Evolutionary conservation across 2,113 vertebrate genomes (phyloP).

Genomic region (Ahaetulla prasina): DNA sequence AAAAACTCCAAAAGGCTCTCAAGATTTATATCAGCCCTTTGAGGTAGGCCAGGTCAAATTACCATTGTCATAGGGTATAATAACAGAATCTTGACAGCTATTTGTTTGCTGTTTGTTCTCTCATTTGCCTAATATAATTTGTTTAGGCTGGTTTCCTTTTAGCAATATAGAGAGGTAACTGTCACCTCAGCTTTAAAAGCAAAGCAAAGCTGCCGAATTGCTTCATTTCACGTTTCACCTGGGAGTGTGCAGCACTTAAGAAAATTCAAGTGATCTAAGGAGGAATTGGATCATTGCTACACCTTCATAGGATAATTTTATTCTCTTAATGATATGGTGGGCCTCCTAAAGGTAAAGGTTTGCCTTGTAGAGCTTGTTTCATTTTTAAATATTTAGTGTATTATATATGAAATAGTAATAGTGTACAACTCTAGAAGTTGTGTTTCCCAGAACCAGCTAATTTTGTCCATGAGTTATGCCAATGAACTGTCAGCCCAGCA

Average conservation of each 20-base stretch:
- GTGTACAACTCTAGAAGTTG: background rate
- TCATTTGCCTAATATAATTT: background rate
- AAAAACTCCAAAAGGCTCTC: background rate
- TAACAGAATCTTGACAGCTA: background rate
- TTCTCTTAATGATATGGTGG: background rate
- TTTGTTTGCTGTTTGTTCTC: background rate
- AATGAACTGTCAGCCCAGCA: background rate
- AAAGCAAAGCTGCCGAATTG: background rate
- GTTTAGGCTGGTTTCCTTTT: background rate
- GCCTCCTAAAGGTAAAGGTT: background rate
- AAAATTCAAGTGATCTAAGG: background rate
- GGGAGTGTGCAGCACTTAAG: background rate
- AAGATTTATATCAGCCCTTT: background rate
- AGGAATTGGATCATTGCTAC: background rate
- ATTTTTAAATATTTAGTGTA: background rate
- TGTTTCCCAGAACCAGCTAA: background rate
- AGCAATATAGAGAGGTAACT: background rate
- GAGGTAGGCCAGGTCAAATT: background rate
- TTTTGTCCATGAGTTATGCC: background rate
- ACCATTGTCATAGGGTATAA: background rate
- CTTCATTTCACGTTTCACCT: background rate
- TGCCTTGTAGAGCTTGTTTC: background rate
- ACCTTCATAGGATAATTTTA: background rate
- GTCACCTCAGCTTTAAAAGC: background rate
- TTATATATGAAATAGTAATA: background rate